Conservation (phyloP, 2,797 vertebrate genomes). For the Neostethus bicornis region DNA sequence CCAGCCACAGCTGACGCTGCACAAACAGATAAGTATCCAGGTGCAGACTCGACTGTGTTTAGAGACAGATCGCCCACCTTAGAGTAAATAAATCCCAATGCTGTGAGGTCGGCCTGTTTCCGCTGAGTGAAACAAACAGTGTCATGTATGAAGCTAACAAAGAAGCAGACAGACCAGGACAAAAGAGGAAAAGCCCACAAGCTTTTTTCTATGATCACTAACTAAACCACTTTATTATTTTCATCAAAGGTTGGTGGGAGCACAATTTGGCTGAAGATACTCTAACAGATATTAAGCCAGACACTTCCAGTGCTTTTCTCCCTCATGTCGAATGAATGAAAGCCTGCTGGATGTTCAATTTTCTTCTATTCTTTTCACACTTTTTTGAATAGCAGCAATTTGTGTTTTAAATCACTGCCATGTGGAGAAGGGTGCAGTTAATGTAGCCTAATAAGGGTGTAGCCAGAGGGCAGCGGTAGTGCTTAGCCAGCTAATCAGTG, state of each 20-base stretch:
- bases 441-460: constrained; percentile 71
- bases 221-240: constrained; percentile 30
- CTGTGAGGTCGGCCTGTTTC: too few species aligned
- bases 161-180: constrained; percentile 29
- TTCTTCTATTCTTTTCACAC: constrained; percentile 16
- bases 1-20: too few species aligned
- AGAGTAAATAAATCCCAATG: too few species aligned
- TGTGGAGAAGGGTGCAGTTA: constrained; percentile 56
- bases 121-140: too few species aligned
- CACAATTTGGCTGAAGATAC: constrained; percentile 24
- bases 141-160: too few species aligned
- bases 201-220: constrained; percentile 41
- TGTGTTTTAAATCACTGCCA: constrained; percentile 39
- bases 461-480: constrained; percentile 62
- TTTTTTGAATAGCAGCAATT: constrained; percentile 43
- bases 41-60: too few species aligned
- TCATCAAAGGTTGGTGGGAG: constrained; percentile 33
- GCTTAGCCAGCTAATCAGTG: constrained; percentile 80
- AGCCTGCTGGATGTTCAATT: background rate
- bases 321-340: constrained; percentile 16
- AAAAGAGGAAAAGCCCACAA: constrained; percentile 30
- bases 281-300: constrained; percentile 14
- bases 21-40: too few species aligned
- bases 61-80: too few species aligned
- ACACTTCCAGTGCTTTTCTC: constrained; percentile 16